These are phyloP conservation scores for Tragelaphus strepsiceros DNA, from an alignment of 2,113 vertebrate species.

Conservation along the genomic window DNA sequence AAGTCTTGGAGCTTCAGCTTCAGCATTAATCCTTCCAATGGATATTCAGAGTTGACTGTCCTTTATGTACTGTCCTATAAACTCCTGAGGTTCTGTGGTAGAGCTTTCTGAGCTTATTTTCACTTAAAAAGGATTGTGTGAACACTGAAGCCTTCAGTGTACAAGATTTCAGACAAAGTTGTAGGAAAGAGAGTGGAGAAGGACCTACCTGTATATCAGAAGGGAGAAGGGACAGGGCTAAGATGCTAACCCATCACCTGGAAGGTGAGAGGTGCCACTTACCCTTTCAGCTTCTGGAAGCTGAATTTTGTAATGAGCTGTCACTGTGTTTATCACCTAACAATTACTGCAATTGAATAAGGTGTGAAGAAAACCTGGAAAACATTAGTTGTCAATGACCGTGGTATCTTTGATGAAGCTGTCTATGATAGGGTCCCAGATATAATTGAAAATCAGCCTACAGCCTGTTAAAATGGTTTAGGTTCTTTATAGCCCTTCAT, in stretches of 20 bases:
- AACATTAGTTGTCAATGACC: background rate
- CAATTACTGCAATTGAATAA: background rate
- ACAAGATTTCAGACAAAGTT: background rate
- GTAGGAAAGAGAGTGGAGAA: background rate
- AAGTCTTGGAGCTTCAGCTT: background rate
- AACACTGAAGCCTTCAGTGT: background rate
- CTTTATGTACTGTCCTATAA: background rate
- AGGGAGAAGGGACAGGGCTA: background rate
- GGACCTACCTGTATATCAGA: background rate
- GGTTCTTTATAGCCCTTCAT: background rate
- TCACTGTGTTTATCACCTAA: constrained; percentile 32
- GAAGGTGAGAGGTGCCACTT: background rate
- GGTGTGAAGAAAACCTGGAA: constrained; percentile 41
- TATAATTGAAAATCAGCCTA: background rate
- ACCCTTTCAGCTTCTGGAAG: background rate
- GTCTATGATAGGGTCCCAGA: background rate
- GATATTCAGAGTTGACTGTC: background rate
- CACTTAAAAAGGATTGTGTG: background rate
- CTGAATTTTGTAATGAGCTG: constrained; percentile 19
- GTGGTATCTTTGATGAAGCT: background rate
- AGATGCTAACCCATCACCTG: background rate
- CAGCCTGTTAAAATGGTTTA: background rate
- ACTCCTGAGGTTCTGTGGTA: background rate
- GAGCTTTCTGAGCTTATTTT: background rate
- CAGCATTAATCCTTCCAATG: background rate